These are phyloP conservation scores for Halcyon senegalensis DNA, from an alignment of 2,113 vertebrate genomes.

Conservation along the genomic window DNA sequence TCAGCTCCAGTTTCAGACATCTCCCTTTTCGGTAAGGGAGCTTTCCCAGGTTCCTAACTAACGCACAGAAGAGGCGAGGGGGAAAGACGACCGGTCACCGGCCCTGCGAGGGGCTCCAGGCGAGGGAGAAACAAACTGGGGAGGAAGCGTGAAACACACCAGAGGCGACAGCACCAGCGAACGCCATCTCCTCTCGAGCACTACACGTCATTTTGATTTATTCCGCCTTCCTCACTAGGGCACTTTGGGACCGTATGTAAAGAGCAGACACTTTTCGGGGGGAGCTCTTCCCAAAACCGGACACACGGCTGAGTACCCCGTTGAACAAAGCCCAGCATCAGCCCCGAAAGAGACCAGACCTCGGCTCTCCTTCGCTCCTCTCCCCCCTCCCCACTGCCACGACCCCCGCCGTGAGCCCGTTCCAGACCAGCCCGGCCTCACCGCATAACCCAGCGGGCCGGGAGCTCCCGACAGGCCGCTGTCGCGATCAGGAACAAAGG, in stretches of 20 bases:
- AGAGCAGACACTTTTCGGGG: neutral
- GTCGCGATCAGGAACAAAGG: fast-evolving
- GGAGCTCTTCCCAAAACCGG: neutral
- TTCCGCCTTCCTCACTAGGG: neutral
- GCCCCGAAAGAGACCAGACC: neutral
- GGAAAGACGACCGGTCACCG: too few species aligned
- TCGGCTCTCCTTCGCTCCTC: neutral
- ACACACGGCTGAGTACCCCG: fast-evolving
- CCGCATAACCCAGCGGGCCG: neutral
- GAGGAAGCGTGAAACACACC: neutral
- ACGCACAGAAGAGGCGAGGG: neutral
- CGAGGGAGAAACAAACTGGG: neutral
- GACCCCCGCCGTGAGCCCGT: neutral
- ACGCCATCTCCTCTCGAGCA: neutral
- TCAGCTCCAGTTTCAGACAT: neutral
- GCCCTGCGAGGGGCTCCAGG: neutral
- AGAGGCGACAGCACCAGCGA: neutral
- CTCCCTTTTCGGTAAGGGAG: neutral
- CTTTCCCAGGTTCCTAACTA: neutral
- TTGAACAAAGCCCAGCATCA: neutral
- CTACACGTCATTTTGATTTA: neutral
- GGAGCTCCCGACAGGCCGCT: neutral
- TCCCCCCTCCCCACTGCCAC: neutral
- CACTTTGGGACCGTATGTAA: neutral
- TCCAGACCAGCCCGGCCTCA: too few species aligned